These are phyloP conservation scores for Pelochelys cantorii DNA, from an alignment of 2,797 vertebrate species.

Conservation along the genomic window DNA sequence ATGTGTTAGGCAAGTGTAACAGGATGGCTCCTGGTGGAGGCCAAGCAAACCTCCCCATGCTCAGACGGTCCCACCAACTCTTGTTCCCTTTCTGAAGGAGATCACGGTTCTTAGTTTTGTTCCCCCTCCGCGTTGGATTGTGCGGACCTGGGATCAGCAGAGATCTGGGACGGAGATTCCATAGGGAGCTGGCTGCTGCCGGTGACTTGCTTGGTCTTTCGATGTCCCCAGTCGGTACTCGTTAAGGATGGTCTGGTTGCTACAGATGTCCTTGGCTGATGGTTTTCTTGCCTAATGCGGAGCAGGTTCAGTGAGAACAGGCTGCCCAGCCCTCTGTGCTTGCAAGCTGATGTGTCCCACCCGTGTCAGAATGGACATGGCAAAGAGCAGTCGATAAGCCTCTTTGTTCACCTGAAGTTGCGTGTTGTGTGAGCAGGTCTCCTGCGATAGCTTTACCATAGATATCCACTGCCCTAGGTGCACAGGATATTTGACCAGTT, in stretches of 20 bases:
- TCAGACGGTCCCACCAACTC: background rate
- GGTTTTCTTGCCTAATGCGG: background rate
- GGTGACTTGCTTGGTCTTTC: background rate
- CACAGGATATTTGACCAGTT: background rate
- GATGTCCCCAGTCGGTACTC: fast-evolving
- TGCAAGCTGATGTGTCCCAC: background rate
- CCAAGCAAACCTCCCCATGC: background rate
- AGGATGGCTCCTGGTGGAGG: background rate
- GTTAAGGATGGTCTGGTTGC: background rate
- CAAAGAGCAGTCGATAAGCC: background rate
- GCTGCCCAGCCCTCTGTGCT: background rate
- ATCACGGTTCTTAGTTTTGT: background rate
- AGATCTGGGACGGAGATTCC: background rate
- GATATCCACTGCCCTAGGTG: fast-evolving
- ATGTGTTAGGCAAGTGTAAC: fast-evolving
- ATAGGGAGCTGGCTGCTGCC: background rate
- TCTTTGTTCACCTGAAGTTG: fast-evolving
- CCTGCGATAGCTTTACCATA: fast-evolving
- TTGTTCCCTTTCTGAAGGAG: background rate
- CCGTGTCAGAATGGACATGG: background rate
- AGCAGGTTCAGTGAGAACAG: fast-evolving
- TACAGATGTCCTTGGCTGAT: fast-evolving
- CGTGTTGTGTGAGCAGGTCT: background rate
- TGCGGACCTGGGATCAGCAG: background rate
- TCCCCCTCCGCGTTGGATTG: background rate